Evolutionary conservation across 2,797 vertebrate species (phyloP).

Genomic region (Falco rusticolus): DNA sequence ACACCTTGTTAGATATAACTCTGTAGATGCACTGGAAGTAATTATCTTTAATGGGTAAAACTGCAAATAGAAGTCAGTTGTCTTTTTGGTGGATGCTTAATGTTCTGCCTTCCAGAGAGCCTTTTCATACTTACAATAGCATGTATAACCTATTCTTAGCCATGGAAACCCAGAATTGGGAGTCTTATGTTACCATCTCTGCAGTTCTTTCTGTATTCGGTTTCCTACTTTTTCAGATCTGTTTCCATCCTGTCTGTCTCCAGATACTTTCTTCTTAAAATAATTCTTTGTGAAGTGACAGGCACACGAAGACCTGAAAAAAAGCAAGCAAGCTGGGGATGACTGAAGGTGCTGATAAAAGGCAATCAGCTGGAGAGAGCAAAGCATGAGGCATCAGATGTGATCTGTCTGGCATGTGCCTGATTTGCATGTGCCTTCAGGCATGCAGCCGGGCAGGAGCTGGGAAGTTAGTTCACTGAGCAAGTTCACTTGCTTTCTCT

Average conservation of each 20-base stretch:
- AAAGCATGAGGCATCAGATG: not conserved
- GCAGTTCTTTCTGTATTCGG: not conserved
- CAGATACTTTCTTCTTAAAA: not conserved
- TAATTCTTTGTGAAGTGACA: constrained; percentile 15
- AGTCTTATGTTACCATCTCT: not conserved
- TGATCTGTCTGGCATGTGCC: constrained; percentile 5
- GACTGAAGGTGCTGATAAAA: constrained; percentile 48
- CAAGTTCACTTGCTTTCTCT: not conserved
- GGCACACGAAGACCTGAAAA: not conserved
- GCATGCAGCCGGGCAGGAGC: not conserved
- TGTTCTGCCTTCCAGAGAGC: not conserved
- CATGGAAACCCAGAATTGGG: not conserved
- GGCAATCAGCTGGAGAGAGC: constrained; percentile 39
- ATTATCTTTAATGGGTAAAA: not conserved
- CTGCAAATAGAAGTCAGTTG: not conserved
- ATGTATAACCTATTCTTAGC: not conserved
- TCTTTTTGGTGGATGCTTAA: not conserved
- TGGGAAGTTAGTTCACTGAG: constrained; percentile 6
- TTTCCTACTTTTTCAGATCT: not conserved
- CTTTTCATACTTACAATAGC: not conserved
- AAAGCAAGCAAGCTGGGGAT: not conserved
- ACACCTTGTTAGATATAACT: not conserved
- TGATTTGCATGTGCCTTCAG: constrained; percentile 41
- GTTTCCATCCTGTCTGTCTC: not conserved
- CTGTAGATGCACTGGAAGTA: not conserved